Base-by-base conservation (phyloP, 2,113 vertebrate species). In the Psilopogon haemacephalus region DNA sequence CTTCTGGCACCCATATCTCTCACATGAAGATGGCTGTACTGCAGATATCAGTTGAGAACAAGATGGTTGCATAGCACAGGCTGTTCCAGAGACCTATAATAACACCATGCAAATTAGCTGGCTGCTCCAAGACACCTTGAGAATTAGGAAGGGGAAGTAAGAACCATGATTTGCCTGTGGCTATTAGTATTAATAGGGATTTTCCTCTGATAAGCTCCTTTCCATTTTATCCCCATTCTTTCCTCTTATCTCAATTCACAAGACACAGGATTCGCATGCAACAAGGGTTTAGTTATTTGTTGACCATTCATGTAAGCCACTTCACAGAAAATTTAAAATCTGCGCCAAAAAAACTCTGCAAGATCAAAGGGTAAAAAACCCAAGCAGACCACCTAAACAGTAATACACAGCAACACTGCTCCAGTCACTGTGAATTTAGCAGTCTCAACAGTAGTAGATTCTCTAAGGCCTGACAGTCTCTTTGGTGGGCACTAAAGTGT, bases 101-200 rank as follows among this genome's bases (percentile, higher is more conserved):
- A 72, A 40, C 38, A 60, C 33, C 0, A 0, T 28, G 88, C 63
- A 78, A 93, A 93, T 50, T 26, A 94, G 56, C 77, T 91, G 86
- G 27, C 40, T 91, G 46, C 35, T 87, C 48, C 7, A 24, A 84
- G 48, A 44, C 2, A 6, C 79, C n/a, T 76, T 69, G 38, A 75
- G 78, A 95, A 94, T 94, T 93, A 93, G 64, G 30, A 86, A 40
- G 38, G 19, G 60, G 67, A 86, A 91, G 50, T 27, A 76, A 55
- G 30, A 80, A 84, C 42, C 46, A 26, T 63, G 38, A 75, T 92
- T 96, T 94, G 70, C 60, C 88, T 20, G 3, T 78, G 77, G 86
- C 74, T 94, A 48, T 92, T 65, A 72, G 89, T 44, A 86, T 94
- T 96, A 95, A 90, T n/a, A 42, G n/a, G 65, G 77, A 91, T 95